Percentiles rank a stretch among this genome's conserved stretches.
Conservation (phyloP, 2,888 invertebrate species). For the Salpingus planirostris region DNA sequence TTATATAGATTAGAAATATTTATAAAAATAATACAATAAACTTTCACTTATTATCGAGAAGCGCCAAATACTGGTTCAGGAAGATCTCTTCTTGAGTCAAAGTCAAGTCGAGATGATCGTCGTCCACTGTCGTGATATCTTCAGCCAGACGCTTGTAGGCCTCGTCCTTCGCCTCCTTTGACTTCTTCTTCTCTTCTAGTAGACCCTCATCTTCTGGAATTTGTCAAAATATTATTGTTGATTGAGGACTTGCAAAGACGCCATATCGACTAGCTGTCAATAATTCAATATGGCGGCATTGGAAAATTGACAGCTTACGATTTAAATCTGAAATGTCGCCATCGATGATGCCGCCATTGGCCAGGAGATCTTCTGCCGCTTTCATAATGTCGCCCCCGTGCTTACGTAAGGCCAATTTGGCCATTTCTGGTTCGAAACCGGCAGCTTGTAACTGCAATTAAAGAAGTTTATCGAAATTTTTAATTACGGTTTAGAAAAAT, state of each 20-base stretch:
- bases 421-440: conserved; percentile 51
- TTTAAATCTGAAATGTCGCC: conserved; percentile 25
- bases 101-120: conserved; percentile 65
- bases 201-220: no score
- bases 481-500: not conserved
- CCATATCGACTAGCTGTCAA: no score
- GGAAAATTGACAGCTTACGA: conserved; percentile 20
- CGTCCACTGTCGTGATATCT: conserved; percentile 50
- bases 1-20: conserved; percentile 21
- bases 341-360: conserved; percentile 36
- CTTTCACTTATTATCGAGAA: conserved; percentile 38
- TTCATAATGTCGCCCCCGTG: conserved; percentile 47
- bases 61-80: conserved; percentile 55
- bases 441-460: conserved; percentile 46
- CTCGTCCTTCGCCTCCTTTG: conserved; percentile 39
- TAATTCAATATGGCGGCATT: no score
- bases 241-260: no score
- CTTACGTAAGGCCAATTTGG: conserved; percentile 47
- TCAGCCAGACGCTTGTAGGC: conserved; percentile 54
- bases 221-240: no score
- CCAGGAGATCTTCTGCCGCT: conserved; percentile 52
- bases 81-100: conserved; percentile 61
- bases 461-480: not conserved
- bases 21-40: not conserved
- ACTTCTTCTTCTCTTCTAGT: conserved; percentile 18